Evolutionary conservation across 2,888 invertebrate genomes (phyloP).

Genomic region (Aromia moschata): DNA sequence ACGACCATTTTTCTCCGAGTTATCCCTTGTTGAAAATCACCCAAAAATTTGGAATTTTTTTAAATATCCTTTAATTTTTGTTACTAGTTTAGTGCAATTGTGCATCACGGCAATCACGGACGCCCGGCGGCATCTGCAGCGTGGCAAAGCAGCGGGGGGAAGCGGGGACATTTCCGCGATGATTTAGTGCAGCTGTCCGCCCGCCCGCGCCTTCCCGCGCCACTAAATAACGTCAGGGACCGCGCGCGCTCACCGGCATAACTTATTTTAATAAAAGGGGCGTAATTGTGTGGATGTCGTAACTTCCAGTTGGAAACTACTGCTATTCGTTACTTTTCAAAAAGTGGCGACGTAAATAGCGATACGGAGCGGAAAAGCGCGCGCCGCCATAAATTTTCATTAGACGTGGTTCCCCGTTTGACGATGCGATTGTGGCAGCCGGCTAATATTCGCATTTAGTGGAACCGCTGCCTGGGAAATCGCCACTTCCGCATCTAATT

Average conservation of each 20-base stretch:
- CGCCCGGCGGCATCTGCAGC: too few relatives aligned
- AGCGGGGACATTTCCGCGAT: slow-evolving; percentile 18
- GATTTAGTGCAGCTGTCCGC: slow-evolving; percentile 14
- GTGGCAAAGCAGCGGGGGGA: too few relatives aligned
- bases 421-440: neutral
- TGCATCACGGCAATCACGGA: too few relatives aligned
- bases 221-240: slow-evolving; percentile 24
- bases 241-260: slow-evolving; percentile 9
- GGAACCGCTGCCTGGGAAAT: too few relatives aligned
- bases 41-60: too few relatives aligned
- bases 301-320: slow-evolving; percentile 24
- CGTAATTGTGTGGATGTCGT: slow-evolving; percentile 29
- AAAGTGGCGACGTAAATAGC: slow-evolving; percentile 28
- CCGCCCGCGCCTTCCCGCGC: too few relatives aligned
- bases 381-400: slow-evolving; percentile 30
- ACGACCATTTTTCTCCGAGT: too few relatives aligned
- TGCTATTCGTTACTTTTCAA: slow-evolving; percentile 28
- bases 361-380: slow-evolving; percentile 24
- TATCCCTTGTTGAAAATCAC: too few relatives aligned
- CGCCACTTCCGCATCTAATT: too few relatives aligned
- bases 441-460: too few relatives aligned
- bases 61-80: too few relatives aligned
- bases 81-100: too few relatives aligned
- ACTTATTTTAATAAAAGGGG: slow-evolving; percentile 33
- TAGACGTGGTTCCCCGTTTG: slow-evolving; percentile 21